Conservation (phyloP, 2,888 invertebrate species). For the Petrolisthes manimaculis region DNA sequence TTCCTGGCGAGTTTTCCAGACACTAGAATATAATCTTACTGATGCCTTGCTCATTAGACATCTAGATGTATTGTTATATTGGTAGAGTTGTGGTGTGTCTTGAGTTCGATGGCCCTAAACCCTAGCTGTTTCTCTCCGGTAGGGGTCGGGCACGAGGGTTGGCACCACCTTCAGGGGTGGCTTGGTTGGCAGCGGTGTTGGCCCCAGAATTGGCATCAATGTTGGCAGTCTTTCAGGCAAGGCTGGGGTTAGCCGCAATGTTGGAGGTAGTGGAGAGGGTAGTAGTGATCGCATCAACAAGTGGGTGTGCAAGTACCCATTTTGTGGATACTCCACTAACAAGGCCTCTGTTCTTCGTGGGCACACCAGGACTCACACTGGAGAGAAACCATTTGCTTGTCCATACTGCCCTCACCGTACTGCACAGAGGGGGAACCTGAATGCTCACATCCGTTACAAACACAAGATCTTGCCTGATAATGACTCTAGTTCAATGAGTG, state of each 20-base stretch:
- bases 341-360: slow-evolving; percentile 36
- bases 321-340: slow-evolving; percentile 33
- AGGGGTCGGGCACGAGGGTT: slow-evolving; percentile 22
- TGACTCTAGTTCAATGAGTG: background rate
- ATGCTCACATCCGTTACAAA: slow-evolving; percentile 39
- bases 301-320: slow-evolving; percentile 38
- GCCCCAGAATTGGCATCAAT: background rate
- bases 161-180: slow-evolving; percentile 8
- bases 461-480: slow-evolving; percentile 16
- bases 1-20: too few relatives aligned
- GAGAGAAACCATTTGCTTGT: slow-evolving; percentile 31
- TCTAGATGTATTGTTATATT: background rate
- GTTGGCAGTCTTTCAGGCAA: background rate
- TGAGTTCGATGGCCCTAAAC: slow-evolving; percentile 27
- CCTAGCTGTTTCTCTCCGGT: slow-evolving; percentile 36
- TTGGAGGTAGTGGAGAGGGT: background rate
- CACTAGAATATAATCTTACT: too few relatives aligned
- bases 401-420: slow-evolving; percentile 33
- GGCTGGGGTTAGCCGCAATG: background rate
- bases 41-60: background rate
- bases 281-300: background rate
- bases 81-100: slow-evolving; percentile 4
- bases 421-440: slow-evolving; percentile 37
- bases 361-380: slow-evolving; percentile 36
- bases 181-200: slow-evolving; percentile 13